phyloP scores from a whole-genome alignment of 2,113 vertebrate species.

The Tragelaphus imberbis region DNA sequence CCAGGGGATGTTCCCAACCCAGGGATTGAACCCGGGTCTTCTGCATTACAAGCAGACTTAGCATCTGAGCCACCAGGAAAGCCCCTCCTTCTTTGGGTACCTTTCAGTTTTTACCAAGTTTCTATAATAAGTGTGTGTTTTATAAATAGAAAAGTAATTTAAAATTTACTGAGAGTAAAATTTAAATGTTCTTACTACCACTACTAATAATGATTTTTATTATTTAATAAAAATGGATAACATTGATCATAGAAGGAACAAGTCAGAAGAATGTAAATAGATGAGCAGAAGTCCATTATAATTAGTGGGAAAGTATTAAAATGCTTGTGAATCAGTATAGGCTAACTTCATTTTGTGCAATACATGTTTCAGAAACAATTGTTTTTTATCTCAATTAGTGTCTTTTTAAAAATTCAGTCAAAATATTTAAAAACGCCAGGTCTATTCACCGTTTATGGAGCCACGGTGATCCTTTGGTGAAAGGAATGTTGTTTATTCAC shows the following conservation, averaged over 20 bases:
- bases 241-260: background rate
- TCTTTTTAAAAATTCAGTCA: background rate
- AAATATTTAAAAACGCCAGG: background rate
- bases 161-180: background rate
- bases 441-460: background rate
- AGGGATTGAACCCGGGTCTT: background rate
- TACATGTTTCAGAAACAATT: background rate
- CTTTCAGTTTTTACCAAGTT: background rate
- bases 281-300: background rate
- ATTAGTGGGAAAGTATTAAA: background rate
- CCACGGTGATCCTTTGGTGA: background rate
- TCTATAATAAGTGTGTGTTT: background rate
- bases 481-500: background rate
- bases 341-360: background rate
- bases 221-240: background rate
- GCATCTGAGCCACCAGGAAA: background rate
- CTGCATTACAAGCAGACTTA: background rate
- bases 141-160: background rate
- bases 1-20: background rate
- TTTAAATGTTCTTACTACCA: background rate
- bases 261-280: background rate
- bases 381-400: background rate
- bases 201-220: background rate
- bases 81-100: background rate
- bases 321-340: background rate